These are phyloP conservation scores for Idaea straminata DNA, from an alignment of 2,888 invertebrate species.

Conservation along the genomic window DNA sequence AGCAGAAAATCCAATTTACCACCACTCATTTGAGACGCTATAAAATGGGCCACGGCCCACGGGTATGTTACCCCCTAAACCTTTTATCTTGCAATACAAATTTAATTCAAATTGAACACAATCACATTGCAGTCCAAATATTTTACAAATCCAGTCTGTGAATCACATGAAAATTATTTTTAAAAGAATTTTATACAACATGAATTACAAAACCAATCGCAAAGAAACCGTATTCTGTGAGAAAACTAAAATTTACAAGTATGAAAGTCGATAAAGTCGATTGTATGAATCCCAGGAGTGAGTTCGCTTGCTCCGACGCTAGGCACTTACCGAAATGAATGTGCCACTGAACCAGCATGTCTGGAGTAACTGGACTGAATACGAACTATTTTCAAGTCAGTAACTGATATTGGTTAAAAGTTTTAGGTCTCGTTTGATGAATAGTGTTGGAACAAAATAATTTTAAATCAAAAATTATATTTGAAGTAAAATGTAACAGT, in stretches of 20 bases:
- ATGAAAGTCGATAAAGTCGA: constrained; percentile 46
- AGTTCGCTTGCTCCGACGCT: constrained; percentile 28
- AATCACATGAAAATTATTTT: constrained; percentile 9
- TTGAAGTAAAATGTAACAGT: neutral
- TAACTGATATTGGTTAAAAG: constrained; percentile 9
- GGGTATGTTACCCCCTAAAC: too few relatives aligned
- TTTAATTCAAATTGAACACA: neutral
- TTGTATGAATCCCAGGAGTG: constrained; percentile 48
- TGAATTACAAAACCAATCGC: constrained; percentile 25
- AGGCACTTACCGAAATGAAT: constrained; percentile 49
- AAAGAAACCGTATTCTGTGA: constrained; percentile 24
- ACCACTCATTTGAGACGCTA: too few relatives aligned
- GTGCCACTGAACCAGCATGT: constrained; percentile 38
- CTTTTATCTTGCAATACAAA: too few relatives aligned
- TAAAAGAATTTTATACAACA: constrained; percentile 1
- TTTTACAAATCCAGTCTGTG: neutral
- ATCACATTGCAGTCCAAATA: neutral
- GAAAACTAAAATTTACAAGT: constrained; percentile 50
- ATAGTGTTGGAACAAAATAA: neutral
- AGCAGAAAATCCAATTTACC: too few relatives aligned
- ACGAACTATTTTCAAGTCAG: constrained; percentile 17
- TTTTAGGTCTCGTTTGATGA: neutral
- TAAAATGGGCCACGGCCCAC: too few relatives aligned
- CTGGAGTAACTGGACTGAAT: constrained; percentile 38
- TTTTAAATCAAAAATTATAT: neutral